Evolutionary conservation across 2,888 invertebrate species (phyloP), one percentile per base, ranked within the genome.

Genomic region (Leucophenga maculata): DNA sequence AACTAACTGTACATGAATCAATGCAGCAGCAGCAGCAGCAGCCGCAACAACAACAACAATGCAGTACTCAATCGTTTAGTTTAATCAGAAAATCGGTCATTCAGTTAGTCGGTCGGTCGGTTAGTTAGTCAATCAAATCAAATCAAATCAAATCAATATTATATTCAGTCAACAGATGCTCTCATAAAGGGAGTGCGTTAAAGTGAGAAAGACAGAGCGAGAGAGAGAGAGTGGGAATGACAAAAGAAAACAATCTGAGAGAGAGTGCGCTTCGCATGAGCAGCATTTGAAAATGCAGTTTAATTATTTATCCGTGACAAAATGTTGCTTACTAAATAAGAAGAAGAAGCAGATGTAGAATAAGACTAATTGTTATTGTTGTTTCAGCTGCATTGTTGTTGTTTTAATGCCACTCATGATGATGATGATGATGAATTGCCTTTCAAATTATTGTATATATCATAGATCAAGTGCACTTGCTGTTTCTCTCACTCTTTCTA

Each of bases 311-410:
- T 46, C 16, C 48, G 22, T 64, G 46, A 64, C 60, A 60, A 60
- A 60, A 60, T 60, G 60, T 26, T 39, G 39, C 32, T 48, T 6
- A 64, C 50, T 2, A 50, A n/a, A 50, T 1, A 50, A 4, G 50
- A 13, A 13, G n/a, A 18, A 8, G 6, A n/a, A 8, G 50, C n/a
- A 50, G 6, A 50, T 16, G 50, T 50, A 13, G n/a, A 18, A 8
- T 50, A n/a, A 8, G 50, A 18, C n/a, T n/a, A 18, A 73, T 72
- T 73, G 77, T 72, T 78, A 67, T 67, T 50, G 70, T 62, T 74
- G 73, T 57, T 65, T 26, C 26, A 26, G 26, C 4, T 4, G 2
- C 4, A 26, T 26, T 64, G 39, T 64, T 48, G 68, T 57, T 50
- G 59, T 50, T 71, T 66, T 67, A 62, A 65, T 65, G 67, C 46